Conservation (phyloP, 2,797 vertebrate species). For the Rhadinocentrus ornatus region DNA sequence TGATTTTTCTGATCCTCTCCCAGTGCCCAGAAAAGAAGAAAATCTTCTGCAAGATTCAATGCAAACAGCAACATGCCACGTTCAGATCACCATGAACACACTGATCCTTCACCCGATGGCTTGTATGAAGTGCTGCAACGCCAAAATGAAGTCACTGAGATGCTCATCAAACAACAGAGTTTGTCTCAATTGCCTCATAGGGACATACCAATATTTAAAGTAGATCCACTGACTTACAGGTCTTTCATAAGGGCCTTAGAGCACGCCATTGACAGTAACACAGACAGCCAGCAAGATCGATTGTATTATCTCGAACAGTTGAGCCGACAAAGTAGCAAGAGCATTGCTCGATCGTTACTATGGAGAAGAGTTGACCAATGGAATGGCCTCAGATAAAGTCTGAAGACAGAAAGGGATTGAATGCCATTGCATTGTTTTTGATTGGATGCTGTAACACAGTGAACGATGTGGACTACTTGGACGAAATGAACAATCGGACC, state of each 20-base stretch:
- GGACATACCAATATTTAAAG: conserved; percentile 1
- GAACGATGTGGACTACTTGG: conserved; percentile 8
- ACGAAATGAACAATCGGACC: conserved; percentile 8
- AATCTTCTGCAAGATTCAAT: neutral
- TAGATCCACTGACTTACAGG: neutral
- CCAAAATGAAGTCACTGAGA: neutral
- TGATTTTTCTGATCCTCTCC: neutral
- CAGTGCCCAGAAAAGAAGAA: too few relatives aligned
- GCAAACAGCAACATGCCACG: neutral
- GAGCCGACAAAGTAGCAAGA: conserved; percentile 6
- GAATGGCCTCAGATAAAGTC: conserved; percentile 10
- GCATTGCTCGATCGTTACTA: conserved; percentile 2
- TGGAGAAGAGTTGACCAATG: conserved; percentile 5
- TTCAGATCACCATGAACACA: neutral
- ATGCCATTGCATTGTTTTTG: conserved; percentile 1
- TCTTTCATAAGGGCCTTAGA: conserved; percentile 6
- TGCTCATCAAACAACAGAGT: conserved; percentile 10
- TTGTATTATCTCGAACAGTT: conserved; percentile 4
- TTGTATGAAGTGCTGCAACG: neutral
- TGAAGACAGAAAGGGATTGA: conserved; percentile 6
- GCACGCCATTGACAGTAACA: conserved; percentile 4
- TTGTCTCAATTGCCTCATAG: neutral
- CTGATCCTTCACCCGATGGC: neutral
- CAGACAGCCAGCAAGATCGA: conserved; percentile 6
- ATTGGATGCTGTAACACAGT: neutral